Conservation (phyloP, 92 coral and sea anemone genomes). For the Heliopora coerulea region DNA sequence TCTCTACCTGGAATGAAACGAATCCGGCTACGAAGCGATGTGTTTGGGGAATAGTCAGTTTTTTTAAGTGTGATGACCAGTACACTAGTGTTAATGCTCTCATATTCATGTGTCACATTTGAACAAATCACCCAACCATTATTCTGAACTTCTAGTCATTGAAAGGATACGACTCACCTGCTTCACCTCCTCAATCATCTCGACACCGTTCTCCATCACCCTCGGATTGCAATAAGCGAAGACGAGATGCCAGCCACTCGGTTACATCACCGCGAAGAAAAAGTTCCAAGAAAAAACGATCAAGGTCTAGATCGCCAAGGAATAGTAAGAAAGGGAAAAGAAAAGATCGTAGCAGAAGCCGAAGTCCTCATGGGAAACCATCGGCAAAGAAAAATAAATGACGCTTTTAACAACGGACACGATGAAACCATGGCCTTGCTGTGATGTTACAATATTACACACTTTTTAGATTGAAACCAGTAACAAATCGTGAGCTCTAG, state of each 20-base stretch:
- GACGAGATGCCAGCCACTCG: conserved; percentile 57
- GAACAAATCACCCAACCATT: too few species aligned
- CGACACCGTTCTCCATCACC: conserved; percentile 89
- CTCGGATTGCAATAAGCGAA: conserved; percentile 55
- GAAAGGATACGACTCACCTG: conserved; percentile 80
- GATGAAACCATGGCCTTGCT: background rate
- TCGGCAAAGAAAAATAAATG: conserved; percentile 10
- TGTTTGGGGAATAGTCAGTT: too few species aligned
- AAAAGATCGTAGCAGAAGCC: conserved; percentile 38
- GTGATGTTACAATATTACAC: too few species aligned
- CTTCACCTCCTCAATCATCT: conserved; percentile 26
- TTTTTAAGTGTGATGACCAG: too few species aligned
- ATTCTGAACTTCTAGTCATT: too few species aligned
- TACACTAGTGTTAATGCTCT: too few species aligned
- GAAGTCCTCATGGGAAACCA: conserved; percentile 25
- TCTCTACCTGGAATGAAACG: too few species aligned
- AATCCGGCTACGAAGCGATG: too few species aligned
- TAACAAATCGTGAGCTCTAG: too few species aligned
- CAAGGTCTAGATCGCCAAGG: conserved; percentile 31
- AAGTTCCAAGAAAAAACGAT: conserved; percentile 36
- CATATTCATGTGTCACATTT: too few species aligned
- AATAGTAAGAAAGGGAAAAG: conserved; percentile 35
- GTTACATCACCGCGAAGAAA: conserved; percentile 80
- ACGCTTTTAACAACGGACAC: background rate
- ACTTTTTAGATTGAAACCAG: background rate